Evolutionary conservation across 2,888 invertebrate genomes (phyloP).

Genomic region (Conomelus anceps): DNA sequence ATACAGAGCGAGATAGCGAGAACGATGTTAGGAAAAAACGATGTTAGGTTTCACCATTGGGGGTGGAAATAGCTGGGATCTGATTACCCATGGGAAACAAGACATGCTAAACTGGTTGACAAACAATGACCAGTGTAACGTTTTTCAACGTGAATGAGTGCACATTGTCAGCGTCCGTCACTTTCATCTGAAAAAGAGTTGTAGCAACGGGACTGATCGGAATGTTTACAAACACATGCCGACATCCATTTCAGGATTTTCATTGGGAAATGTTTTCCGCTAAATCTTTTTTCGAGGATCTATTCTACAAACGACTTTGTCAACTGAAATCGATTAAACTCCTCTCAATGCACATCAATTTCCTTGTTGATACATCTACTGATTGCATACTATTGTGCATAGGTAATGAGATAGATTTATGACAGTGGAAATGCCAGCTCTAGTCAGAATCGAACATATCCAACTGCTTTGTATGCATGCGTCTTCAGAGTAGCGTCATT

Average conservation of each 20-base stretch:
- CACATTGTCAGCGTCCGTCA: not conserved
- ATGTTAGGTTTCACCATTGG: not conserved
- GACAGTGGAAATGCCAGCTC: too few relatives aligned
- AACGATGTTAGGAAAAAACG: not conserved
- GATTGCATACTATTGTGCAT: too few relatives aligned
- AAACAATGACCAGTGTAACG: not conserved
- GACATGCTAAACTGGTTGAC: not conserved
- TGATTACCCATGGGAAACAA: not conserved
- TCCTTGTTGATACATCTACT: too few relatives aligned
- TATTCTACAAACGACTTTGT: not conserved
- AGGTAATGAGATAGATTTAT: too few relatives aligned
- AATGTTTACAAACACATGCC: not conserved
- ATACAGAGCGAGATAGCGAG: not conserved
- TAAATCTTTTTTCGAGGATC: not conserved
- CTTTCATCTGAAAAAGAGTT: not conserved
- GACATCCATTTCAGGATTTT: not conserved
- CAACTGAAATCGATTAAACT: not conserved
- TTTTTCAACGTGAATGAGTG: not conserved
- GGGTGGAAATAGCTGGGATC: not conserved
- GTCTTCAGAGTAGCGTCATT: too few relatives aligned
- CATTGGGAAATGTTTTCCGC: not conserved
- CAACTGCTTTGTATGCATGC: too few relatives aligned
- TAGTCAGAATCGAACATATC: too few relatives aligned
- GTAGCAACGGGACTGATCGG: too few relatives aligned
- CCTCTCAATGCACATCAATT: too few relatives aligned